A percentile compares a stretch with the other conserved stretches of the same genome.
Evolutionary conservation across 2,797 vertebrate species (phyloP).

Genomic region (Brotogeris chrysoptera): DNA sequence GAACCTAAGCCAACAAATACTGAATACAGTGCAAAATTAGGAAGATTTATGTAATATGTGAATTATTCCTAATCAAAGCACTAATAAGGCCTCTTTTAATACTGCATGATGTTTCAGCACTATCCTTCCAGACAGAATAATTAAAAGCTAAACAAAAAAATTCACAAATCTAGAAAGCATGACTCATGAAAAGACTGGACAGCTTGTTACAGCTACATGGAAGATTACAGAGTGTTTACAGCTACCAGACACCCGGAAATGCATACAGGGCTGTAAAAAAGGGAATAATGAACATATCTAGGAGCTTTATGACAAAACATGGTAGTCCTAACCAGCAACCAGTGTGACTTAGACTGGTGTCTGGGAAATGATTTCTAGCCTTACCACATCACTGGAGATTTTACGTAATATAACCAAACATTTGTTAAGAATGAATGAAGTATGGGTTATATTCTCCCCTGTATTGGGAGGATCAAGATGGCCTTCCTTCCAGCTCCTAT

Average conservation of each 20-base stretch:
- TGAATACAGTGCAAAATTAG: not conserved
- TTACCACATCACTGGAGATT: not conserved
- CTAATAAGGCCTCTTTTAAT: not conserved
- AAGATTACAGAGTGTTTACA: not conserved
- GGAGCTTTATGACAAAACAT: not conserved
- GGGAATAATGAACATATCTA: not conserved
- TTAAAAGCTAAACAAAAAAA: not conserved
- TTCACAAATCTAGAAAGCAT: not conserved
- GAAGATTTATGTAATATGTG: not conserved
- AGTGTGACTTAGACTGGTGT: not conserved
- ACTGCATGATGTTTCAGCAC: not conserved
- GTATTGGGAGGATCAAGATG: not conserved
- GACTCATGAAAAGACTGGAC: not conserved
- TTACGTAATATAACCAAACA: not conserved
- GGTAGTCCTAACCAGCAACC: not conserved
- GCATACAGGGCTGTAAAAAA: not conserved
- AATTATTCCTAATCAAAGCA: conserved; percentile 7
- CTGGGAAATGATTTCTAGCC: not conserved
- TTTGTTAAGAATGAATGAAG: not conserved
- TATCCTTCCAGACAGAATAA: not conserved
- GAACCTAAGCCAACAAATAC: not conserved
- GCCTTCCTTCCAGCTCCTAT: not conserved
- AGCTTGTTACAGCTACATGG: not conserved
- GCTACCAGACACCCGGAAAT: not conserved
- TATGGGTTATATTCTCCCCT: not conserved